Evolutionary conservation across 2,113 vertebrate species (phyloP).

Genomic region (Peromyscus polionotus): DNA sequence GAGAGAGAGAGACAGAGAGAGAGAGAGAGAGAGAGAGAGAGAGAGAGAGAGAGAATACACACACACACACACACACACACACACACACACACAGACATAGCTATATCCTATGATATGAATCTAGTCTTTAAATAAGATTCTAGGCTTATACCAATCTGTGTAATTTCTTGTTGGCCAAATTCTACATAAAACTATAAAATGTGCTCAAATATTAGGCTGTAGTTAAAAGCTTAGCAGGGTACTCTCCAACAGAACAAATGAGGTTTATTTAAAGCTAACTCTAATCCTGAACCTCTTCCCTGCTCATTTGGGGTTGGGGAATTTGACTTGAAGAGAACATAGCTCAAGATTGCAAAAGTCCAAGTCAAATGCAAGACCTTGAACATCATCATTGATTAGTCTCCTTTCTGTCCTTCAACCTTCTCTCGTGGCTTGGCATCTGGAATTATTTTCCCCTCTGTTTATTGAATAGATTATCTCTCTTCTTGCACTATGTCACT

Average conservation of each 20-base stretch:
- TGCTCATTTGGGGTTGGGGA: background rate
- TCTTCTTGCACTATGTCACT: background rate
- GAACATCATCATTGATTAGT: background rate
- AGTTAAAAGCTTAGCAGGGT: background rate
- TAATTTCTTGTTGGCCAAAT: background rate
- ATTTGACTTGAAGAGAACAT: background rate
- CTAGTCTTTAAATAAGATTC: background rate
- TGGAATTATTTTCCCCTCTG: background rate
- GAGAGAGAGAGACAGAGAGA: background rate
- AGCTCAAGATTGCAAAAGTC: background rate
- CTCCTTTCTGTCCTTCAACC: background rate
- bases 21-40: background rate
- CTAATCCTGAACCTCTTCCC: background rate
- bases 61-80: background rate
- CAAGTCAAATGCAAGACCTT: background rate
- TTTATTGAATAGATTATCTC: background rate
- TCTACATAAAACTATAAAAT: background rate
- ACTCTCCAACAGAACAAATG: background rate
- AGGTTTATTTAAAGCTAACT: background rate
- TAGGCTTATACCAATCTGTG: background rate
- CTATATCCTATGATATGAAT: background rate
- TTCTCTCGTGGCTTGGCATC: background rate
- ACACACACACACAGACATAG: background rate
- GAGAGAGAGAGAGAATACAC: too few species aligned
- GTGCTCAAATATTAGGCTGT: background rate